Conservation (phyloP, 92 coral and sea anemone species). For the Actinernus sp. region DNA sequence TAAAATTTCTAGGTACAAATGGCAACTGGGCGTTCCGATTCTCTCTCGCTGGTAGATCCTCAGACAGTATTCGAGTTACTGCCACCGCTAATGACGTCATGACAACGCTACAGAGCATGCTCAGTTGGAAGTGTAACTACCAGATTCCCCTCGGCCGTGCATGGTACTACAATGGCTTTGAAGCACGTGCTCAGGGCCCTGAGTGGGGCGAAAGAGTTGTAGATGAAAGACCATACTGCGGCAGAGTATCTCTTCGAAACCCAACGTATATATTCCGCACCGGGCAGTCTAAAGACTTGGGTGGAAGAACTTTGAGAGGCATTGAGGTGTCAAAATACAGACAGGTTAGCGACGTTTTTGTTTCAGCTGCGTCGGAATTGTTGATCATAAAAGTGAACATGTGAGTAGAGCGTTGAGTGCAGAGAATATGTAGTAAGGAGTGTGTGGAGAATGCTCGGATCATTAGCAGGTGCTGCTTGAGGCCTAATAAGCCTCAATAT, state of each 20-base stretch:
- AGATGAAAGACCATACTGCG: constrained; percentile 74
- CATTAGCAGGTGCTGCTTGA: no score
- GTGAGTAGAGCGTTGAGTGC: no score
- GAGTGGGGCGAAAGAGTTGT: constrained; percentile 73
- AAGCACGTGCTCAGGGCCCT: constrained; percentile 41
- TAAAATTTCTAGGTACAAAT: constrained; percentile 28
- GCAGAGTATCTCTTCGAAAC: constrained; percentile 65
- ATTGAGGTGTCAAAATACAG: constrained; percentile 68
- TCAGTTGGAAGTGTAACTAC: constrained; percentile 68
- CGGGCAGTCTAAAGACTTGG: constrained; percentile 60
- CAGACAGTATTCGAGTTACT: constrained; percentile 55
- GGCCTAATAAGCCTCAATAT: no score
- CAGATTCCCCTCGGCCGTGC: constrained; percentile 66
- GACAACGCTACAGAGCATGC: constrained; percentile 58
- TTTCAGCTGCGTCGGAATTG: neutral
- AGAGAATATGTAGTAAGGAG: no score
- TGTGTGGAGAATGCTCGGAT: no score
- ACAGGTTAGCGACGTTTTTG: constrained; percentile 51
- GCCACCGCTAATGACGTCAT: constrained; percentile 47
- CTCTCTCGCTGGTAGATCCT: constrained; percentile 53
- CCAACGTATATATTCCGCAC: constrained; percentile 58
- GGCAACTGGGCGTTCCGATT: constrained; percentile 60
- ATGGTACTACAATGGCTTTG: constrained; percentile 84
- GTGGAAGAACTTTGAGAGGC: constrained; percentile 51
- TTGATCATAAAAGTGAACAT: neutral